phyloP scores from a whole-genome alignment of 2,888 invertebrate genomes.

The Crematogaster levior region DNA sequence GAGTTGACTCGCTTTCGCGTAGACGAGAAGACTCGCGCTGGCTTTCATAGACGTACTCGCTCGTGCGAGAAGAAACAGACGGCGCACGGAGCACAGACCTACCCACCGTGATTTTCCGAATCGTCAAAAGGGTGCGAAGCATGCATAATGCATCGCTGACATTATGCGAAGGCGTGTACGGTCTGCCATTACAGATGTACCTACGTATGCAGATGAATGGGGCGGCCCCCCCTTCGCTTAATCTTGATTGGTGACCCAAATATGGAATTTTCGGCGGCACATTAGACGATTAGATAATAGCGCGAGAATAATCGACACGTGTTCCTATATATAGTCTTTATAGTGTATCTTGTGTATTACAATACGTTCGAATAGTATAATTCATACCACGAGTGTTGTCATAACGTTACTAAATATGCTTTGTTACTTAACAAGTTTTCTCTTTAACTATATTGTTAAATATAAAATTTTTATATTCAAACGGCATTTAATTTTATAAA shows the following conservation, averaged over 20 bases:
- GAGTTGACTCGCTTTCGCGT: conserved; percentile 41
- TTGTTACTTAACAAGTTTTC: too few relatives aligned
- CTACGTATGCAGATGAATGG: conserved; percentile 72
- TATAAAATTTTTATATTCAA: too few relatives aligned
- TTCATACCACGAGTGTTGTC: background rate
- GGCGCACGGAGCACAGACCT: conserved; percentile 53
- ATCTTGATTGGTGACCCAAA: conserved; percentile 69
- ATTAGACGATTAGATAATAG: conserved; percentile 19
- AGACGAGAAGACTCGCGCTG: conserved; percentile 24
- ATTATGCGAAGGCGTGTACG: conserved; percentile 78
- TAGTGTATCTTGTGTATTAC: too few relatives aligned
- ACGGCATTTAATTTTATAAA: background rate
- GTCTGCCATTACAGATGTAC: conserved; percentile 76
- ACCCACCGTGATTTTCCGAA: conserved; percentile 76
- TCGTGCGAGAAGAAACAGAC: conserved; percentile 64
- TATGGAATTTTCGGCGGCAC: conserved; percentile 71
- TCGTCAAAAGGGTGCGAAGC: conserved; percentile 78
- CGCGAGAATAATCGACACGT: conserved; percentile 15
- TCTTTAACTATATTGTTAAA: too few relatives aligned
- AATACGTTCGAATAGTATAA: background rate
- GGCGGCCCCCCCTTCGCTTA: conserved; percentile 36
- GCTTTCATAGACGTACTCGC: conserved; percentile 56
- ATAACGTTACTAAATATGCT: background rate
- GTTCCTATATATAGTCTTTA: background rate
- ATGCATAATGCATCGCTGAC: conserved; percentile 78